Conservation (phyloP, 2,888 invertebrate species). For the Coleophora deauratella region DNA sequence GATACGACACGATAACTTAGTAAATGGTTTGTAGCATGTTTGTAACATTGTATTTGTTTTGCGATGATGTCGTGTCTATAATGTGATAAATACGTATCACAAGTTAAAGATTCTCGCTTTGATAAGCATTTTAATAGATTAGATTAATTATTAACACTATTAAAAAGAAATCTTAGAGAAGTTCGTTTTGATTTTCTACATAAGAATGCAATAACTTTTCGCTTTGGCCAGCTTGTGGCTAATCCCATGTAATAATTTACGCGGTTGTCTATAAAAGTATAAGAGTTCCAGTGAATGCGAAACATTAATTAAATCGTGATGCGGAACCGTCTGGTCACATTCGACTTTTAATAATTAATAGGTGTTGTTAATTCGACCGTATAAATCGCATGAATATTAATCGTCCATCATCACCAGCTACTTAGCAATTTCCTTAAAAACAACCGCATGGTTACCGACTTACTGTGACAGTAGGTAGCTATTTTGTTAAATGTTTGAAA, state of each 20-base stretch:
- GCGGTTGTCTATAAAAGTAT: slow-evolving; percentile 18
- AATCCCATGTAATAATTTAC: slow-evolving; percentile 12
- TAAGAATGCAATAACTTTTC: slow-evolving; percentile 13
- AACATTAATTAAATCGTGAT: slow-evolving; percentile 23
- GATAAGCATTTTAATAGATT: no score
- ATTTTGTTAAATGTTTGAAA: slow-evolving; percentile 28
- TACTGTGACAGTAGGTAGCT: slow-evolving; percentile 23
- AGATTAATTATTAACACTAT: no score
- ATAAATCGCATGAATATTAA: slow-evolving; percentile 21
- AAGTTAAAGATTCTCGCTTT: no score
- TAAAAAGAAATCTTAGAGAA: no score
- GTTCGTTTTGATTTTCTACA: slow-evolving; percentile 5
- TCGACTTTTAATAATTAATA: slow-evolving; percentile 17
- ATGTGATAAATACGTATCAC: no score
- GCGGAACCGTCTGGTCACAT: slow-evolving; percentile 23
- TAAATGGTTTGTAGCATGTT: no score
- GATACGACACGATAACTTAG: no score
- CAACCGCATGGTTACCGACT: slow-evolving; percentile 25
- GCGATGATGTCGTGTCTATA: no score
- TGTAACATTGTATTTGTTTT: neutral
- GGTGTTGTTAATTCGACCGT: slow-evolving; percentile 23
- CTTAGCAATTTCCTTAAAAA: slow-evolving; percentile 23
- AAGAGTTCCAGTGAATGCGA: slow-evolving; percentile 10
- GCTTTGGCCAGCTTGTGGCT: slow-evolving; percentile 3
- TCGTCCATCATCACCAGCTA: slow-evolving; percentile 12